These are phyloP conservation scores for Zosterops pallidus DNA, from an alignment of 2,113 vertebrate species.

Conservation along the genomic window DNA sequence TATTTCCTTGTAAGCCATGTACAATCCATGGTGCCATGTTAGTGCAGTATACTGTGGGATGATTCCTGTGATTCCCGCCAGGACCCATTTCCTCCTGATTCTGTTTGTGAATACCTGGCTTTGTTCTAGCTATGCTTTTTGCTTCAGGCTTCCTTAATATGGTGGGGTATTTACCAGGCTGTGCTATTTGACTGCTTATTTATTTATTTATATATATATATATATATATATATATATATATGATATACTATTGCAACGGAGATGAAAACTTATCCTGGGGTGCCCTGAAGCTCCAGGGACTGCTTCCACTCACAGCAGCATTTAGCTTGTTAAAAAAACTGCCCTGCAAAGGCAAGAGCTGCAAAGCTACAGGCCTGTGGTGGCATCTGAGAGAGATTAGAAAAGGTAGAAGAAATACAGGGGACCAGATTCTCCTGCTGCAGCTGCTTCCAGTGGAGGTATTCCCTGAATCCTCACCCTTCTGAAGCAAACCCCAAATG, in stretches of 20 bases:
- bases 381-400: neutral
- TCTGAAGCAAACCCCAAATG: neutral
- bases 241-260: neutral
- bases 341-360: neutral
- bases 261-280: neutral
- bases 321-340: neutral
- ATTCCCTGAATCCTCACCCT: neutral
- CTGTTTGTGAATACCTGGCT: neutral
- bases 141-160: neutral
- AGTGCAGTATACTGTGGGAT: neutral
- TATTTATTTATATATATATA: neutral
- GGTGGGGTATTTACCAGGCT: neutral
- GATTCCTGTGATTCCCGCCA: neutral
- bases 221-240: neutral
- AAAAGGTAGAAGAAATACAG: neutral
- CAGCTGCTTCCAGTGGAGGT: neutral
- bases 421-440: neutral
- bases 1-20: rapidly evolving
- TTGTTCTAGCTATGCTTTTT: neutral
- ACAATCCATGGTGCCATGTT: neutral
- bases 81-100: neutral
- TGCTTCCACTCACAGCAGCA: neutral
- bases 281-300: neutral
- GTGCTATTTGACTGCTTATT: neutral
- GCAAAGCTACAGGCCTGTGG: rapidly evolving